These are phyloP conservation scores for Dichetophora obliterata DNA, from an alignment of 2,888 invertebrate genomes.

Conservation along the genomic window DNA sequence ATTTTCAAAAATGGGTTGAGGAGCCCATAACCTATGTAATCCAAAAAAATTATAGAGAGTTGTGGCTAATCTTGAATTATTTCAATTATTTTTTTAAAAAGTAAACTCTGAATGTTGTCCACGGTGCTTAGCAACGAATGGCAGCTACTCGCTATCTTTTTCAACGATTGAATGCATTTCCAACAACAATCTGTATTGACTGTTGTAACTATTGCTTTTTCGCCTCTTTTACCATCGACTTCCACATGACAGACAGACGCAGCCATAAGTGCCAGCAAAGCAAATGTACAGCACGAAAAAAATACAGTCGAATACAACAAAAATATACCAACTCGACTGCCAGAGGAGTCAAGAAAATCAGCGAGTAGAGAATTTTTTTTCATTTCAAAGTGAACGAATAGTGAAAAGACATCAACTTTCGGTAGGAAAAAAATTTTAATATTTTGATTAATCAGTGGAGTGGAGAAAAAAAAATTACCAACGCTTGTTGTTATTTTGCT, in stretches of 20 bases:
- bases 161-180: neutral
- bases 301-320: constrained; percentile 21
- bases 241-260: neutral
- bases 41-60: too few relatives aligned
- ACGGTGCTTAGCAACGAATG: neutral
- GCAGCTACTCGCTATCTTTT: neutral
- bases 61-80: too few relatives aligned
- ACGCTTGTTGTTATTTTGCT: constrained; percentile 34
- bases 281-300: constrained; percentile 28
- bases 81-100: too few relatives aligned
- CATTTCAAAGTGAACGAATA: constrained; percentile 42
- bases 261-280: neutral
- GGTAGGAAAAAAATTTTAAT: constrained; percentile 47
- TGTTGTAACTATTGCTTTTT: neutral
- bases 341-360: constrained; percentile 33
- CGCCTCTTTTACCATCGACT: neutral
- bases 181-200: neutral
- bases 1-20: too few relatives aligned
- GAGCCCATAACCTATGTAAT: too few relatives aligned
- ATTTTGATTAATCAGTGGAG: constrained; percentile 52
- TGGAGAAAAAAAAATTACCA: constrained; percentile 46
- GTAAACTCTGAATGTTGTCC: too few relatives aligned
- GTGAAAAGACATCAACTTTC: constrained; percentile 40
- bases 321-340: constrained; percentile 28
- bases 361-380: constrained; percentile 48